Base-by-base conservation (phyloP, 2,113 vertebrate genomes). In the Callithrix jacchus region DNA sequence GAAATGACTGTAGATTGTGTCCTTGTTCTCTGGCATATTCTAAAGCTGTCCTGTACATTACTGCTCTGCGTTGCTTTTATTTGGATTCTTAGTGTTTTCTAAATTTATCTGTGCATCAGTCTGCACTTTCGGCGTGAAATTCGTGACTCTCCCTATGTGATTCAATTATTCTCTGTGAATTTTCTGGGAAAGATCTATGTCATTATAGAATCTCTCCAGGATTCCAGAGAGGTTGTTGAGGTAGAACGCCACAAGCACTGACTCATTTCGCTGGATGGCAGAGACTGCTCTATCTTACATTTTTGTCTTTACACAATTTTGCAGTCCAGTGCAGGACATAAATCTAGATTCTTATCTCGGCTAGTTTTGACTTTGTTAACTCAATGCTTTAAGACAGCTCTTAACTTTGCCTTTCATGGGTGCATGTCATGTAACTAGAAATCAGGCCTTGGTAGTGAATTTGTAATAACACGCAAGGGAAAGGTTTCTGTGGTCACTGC, bases 1-100 rank as follows among this genome's bases (percentile, higher is more conserved):
- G 76, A 92, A 70, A 94, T 64, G 80, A 92, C 52, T 89, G 88
- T 37, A 45, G 86, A 86, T 82, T 81, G 66, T 45, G 93, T 83
- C 56, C 52, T 94, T 70, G 20, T 88, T 91, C 76, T 97, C 98
- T 97, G 76, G 98, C 54, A 83, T 76, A 68, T 97, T 98, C 97
- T 42, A 89, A 80, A 2, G 56, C 96, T 96, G 94, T 82, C 83
- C 95, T 93, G 74, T 32, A 27, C n/a, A 40, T 17, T 17, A 58
- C 56, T 30, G 74, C 56, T 76, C 45, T 42, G 49, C 42, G 91
- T 45, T 35, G 95, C 73, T 96, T 96, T 96, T 92, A 93, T 93
- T 77, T 64, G 76, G 83, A 86, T 95, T 94, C 70, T 89, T 66
- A 49, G 66, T 71, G 79, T 96, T 97, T 95, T 95, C 91, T 94